Evolutionary conservation across 2,113 vertebrate genomes (phyloP).

Genomic region (Aix galericulata): DNA sequence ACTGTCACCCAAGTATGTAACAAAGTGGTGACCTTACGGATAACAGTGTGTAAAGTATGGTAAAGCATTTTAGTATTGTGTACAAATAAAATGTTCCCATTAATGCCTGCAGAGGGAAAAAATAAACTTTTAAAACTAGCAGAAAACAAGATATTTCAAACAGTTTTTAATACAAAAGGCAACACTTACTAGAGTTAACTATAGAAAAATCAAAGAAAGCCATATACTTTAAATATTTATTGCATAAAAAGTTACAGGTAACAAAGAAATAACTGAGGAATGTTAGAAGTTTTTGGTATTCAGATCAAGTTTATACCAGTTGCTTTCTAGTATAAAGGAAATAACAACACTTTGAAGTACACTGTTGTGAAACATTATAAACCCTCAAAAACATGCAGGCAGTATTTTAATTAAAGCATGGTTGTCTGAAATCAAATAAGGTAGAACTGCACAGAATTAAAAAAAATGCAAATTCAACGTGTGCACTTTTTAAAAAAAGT

Average conservation of each 20-base stretch:
- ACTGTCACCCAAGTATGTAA: background rate
- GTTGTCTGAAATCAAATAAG: background rate
- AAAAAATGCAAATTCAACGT: background rate
- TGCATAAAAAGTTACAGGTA: background rate
- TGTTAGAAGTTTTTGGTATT: background rate
- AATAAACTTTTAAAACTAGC: background rate
- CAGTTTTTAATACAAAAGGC: background rate
- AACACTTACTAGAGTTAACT: background rate
- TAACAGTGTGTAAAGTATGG: background rate
- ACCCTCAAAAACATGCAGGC: background rate
- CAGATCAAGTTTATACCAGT: background rate
- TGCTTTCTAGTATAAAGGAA: constrained; percentile 25
- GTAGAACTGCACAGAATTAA: background rate
- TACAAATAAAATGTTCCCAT: background rate
- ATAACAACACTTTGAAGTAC: background rate
- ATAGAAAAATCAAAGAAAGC: background rate
- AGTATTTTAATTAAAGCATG: background rate
- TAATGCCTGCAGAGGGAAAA: background rate
- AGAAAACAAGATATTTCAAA: background rate
- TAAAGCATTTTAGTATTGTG: background rate
- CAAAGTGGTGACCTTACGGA: background rate
- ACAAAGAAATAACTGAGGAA: background rate
- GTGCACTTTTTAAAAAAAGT: background rate
- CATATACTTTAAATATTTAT: background rate
- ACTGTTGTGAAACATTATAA: background rate